These are phyloP conservation scores for Aspidapion aeneum DNA, from an alignment of 2,888 invertebrate species.

Conservation along the genomic window DNA sequence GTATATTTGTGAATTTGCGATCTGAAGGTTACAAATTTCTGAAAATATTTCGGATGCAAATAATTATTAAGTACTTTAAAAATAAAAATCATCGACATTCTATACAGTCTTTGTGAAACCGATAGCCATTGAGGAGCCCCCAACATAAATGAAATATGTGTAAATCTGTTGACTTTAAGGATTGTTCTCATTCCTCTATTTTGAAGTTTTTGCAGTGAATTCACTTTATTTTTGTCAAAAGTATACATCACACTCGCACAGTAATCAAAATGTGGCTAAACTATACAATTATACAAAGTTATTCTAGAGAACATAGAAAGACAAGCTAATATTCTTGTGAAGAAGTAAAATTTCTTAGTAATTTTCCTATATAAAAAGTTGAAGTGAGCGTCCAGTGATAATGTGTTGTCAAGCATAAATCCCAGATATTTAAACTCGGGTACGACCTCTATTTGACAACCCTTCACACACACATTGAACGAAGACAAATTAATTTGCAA, in stretches of 20 bases:
- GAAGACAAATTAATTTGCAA: not conserved
- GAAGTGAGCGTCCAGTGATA: not conserved
- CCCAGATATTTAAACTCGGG: not conserved
- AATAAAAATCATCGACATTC: not conserved
- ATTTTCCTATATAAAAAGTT: not conserved
- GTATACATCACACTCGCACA: not conserved
- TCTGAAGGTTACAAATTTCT: no score
- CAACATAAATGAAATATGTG: no score
- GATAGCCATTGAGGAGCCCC: not conserved
- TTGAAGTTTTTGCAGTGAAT: not conserved
- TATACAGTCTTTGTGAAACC: not conserved
- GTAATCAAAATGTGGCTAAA: not conserved
- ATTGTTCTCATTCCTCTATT: not conserved
- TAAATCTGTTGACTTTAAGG: no score
- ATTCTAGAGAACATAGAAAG: not conserved
- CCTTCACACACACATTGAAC: not conserved
- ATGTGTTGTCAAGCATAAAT: not conserved
- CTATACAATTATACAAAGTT: not conserved
- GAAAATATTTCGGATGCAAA: no score
- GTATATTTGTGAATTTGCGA: no score
- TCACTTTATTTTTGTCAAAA: not conserved
- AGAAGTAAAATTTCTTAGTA: not conserved
- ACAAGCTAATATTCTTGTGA: not conserved
- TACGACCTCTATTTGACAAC: not conserved
- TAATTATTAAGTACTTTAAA: no score